Evolutionary conservation across 2,113 vertebrate species (phyloP).

Genomic region (Capreolus pygargus): DNA sequence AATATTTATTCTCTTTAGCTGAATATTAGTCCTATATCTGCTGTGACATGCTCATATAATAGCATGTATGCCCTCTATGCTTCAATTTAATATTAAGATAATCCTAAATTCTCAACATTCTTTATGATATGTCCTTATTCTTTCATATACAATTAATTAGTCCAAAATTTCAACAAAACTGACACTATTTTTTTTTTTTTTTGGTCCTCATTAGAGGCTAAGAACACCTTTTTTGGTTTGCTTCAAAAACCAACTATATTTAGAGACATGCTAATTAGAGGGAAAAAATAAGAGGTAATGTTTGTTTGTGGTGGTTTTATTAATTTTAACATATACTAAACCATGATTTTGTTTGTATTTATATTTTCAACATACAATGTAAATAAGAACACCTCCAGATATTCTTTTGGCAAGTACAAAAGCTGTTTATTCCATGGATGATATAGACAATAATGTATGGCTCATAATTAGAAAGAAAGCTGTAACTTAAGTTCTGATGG

Average conservation of each 20-base stretch:
- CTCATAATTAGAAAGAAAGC: conserved; percentile 64
- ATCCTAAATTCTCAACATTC: not conserved
- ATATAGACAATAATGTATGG: conserved; percentile 67
- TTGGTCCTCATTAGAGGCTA: not conserved
- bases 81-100: not conserved
- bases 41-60: not conserved
- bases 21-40: not conserved
- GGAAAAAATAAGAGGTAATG: not conserved
- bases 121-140: not conserved
- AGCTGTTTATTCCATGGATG: conserved; percentile 72
- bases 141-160: not conserved
- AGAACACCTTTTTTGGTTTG: not conserved
- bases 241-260: not conserved
- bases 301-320: not conserved
- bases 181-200: not conserved
- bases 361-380: conserved; percentile 40
- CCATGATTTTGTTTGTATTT: conserved; percentile 64
- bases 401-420: conserved; percentile 70
- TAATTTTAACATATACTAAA: conserved; percentile 52
- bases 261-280: not conserved
- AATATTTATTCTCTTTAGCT: not conserved
- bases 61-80: not conserved
- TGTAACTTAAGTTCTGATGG: conserved; percentile 67
- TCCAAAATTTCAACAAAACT: not conserved
- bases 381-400: conserved; percentile 67